Base-by-base conservation (phyloP, 2,888 invertebrate species). In the Charanyca ferruginea region DNA sequence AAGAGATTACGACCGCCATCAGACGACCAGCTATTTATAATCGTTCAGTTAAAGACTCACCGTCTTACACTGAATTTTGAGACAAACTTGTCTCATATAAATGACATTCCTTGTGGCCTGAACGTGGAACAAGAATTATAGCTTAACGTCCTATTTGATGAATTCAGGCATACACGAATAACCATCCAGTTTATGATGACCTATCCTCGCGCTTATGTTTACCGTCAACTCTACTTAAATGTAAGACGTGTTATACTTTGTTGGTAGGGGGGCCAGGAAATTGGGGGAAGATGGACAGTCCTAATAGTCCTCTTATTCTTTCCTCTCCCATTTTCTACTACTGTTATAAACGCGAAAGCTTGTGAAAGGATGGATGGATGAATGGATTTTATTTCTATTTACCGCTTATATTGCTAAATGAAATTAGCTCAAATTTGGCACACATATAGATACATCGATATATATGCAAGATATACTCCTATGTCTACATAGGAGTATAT, bases 101-200 rank as follows among this genome's bases (percentile, higher is more conserved):
- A 94, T 93, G 88, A 89, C 92, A 94, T 94, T 92, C 92, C 90
- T 84, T 83, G 87, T 77, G 89, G 89, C 83, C 86, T 87, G 87
- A 81, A 83, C 85, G 81, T 83, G 83, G 62, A 82, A 78, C 77
- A 84, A 91, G 91, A 94, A 85, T 90, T 94, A 94, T 93, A 78
- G 91, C 88, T 83, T 83, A 81, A 83, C 84, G 90, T 92, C 90
- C 80, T 85, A 82, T 90, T 91, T 92, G 93, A 93, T 92, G 90
- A 89, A 92, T 91, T 89, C 88, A 86, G 84, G 84, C 89, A 85
- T 84, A 85, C n/a, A n/a, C 77, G 74, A 79, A 72, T 63, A 66
- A 73, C 63, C 71, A 73, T 59, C 89, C 89, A 86, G 72, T 77
- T 61, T 83, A 70, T 9, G 58, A 67, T 81, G 90, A 84, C 48